Conservation (phyloP, 2,888 invertebrate species). For the Lycocerus yunnanus region DNA sequence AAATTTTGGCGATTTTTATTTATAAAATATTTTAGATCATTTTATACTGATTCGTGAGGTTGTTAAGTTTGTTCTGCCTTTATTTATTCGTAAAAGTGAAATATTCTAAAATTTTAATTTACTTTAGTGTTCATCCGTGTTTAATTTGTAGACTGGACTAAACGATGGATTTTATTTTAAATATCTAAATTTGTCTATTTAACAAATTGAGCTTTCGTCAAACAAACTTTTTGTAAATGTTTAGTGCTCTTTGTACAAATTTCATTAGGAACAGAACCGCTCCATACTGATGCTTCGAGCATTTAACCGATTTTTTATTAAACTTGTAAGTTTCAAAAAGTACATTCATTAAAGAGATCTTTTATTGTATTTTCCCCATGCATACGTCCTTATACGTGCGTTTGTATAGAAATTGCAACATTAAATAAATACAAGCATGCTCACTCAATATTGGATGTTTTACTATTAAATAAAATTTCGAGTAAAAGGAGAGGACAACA, state of each 20-base stretch:
- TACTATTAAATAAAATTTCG: neutral
- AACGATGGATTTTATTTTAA: neutral
- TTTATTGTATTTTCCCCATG: neutral
- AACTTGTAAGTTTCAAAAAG: neutral
- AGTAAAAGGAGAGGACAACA: neutral
- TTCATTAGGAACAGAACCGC: neutral
- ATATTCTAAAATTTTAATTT: neutral
- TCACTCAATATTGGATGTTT: neutral
- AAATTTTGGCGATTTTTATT: no score
- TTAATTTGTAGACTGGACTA: neutral
- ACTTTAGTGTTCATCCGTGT: neutral
- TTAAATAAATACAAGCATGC: neutral
- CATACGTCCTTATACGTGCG: neutral
- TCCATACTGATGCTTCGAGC: neutral
- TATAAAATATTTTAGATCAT: no score
- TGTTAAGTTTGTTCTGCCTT: no score
- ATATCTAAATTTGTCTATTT: neutral
- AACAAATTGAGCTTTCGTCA: neutral
- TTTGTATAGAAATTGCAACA: neutral
- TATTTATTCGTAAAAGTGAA: no score
- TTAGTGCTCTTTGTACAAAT: neutral
- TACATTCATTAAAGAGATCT: neutral
- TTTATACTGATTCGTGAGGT: no score
- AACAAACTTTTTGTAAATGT: neutral
- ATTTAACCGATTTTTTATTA: neutral